phyloP scores from a whole-genome alignment of 2,797 vertebrate genomes.

The Accipiter superciliosus region DNA sequence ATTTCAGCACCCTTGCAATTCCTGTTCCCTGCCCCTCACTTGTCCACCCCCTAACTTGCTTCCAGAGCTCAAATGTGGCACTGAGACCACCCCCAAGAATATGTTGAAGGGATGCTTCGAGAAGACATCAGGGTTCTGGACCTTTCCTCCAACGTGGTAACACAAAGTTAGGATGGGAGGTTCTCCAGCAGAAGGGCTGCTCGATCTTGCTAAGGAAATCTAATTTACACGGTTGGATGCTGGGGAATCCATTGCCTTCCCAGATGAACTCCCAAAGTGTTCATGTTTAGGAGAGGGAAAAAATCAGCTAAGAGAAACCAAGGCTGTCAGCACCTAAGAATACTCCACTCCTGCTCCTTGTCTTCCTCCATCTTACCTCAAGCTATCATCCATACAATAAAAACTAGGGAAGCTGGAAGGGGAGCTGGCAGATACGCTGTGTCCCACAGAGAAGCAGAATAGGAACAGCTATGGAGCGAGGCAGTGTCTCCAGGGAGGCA shows the following conservation, averaged over 20 bases:
- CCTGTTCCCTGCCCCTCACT: not conserved
- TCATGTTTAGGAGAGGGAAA: not conserved
- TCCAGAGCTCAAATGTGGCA: not conserved
- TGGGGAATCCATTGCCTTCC: not conserved
- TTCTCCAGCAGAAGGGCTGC: not conserved
- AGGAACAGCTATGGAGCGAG: slow-evolving; percentile 83
- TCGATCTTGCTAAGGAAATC: not conserved
- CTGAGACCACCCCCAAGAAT: not conserved
- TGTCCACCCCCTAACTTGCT: not conserved
- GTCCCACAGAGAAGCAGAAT: slow-evolving; percentile 80
- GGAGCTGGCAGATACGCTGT: slow-evolving; percentile 8
- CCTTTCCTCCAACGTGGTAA: not conserved
- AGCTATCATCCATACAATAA: not conserved
- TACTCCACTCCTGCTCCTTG: not conserved
- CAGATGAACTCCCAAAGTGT: not conserved
- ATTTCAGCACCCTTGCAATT: not conserved
- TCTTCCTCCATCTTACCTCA: not conserved
- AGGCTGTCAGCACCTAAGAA: not conserved
- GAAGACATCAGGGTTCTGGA: not conserved
- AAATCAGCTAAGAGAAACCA: not conserved
- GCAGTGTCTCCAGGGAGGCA: slow-evolving; percentile 74
- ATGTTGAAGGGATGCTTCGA: not conserved
- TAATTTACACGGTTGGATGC: not conserved
- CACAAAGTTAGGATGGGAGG: not conserved
- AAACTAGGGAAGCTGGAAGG: not conserved